Evolutionary conservation across 2,797 vertebrate species (phyloP).

Genomic region (Halcyon chelicuti): DNA sequence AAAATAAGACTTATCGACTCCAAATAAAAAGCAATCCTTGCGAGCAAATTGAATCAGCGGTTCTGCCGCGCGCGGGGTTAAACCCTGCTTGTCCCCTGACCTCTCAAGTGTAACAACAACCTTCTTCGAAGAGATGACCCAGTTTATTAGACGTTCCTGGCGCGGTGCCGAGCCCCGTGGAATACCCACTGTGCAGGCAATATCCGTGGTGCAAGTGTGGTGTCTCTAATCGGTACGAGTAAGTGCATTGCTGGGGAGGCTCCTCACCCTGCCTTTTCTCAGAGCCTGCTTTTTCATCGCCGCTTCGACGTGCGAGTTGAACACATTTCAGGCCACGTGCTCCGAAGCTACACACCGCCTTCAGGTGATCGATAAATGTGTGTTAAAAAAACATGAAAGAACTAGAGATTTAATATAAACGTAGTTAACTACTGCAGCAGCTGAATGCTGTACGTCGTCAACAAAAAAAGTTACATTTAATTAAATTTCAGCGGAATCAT

Average conservation of each 20-base stretch:
- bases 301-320: background rate
- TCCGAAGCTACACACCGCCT: background rate
- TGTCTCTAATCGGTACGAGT: slow-evolving; percentile 23
- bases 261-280: slow-evolving; percentile 13
- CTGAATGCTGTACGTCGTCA: background rate
- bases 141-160: slow-evolving; percentile 32
- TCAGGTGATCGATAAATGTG: background rate
- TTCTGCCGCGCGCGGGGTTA: background rate
- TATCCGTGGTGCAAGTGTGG: slow-evolving; percentile 25
- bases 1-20: background rate
- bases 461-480: background rate
- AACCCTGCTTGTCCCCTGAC: slow-evolving; percentile 31
- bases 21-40: background rate
- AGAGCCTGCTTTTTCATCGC: background rate
- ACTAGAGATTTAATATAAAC: background rate
- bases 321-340: background rate
- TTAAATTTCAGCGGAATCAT: background rate
- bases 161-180: background rate
- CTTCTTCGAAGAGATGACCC: slow-evolving; percentile 47
- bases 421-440: background rate
- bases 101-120: slow-evolving; percentile 47
- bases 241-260: slow-evolving; percentile 20
- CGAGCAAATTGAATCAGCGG: background rate
- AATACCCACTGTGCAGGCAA: background rate
- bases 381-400: background rate